Base-by-base conservation (phyloP, 2,888 invertebrate genomes). In the Amiota mariae region DNA sequence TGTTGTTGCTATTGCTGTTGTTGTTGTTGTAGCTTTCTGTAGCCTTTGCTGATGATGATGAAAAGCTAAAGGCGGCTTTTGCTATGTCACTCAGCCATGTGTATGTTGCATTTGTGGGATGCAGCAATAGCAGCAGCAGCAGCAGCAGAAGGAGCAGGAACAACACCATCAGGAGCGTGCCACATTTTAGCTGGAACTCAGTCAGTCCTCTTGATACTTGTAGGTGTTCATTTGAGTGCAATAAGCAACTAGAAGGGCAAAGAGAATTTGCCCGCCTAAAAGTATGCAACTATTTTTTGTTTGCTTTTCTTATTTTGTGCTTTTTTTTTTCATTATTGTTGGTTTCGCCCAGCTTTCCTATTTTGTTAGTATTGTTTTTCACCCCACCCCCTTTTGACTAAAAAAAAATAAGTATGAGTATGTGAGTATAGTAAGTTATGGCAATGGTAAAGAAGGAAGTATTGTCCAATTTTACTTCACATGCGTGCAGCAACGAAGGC, bases 261-360 rank as follows among this genome's bases (percentile, higher is more conserved):
- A 84, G 81, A 79, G 86, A 85, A 86, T 85, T 80, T 80, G 86
- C 84, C 85, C 86, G 85, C 85, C 85, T 86, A 84, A 86, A 86
- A 87, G 86, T 85, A 82, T 82, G 82, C 87, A 79, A 77, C 80
- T 77, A 75, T 71, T 75, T 74, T 24, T 24, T 24, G 24, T 24
- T 24, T 24, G 24, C 3, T 24, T 24, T 47, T 49, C 49, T 18
- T 13, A 24, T 57, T 63, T 72, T 47, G 61, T 18, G 51, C 61
- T 71, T 56, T 20, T 66, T 47, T 64, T 66, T 63, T 20, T n/a
- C n/a, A n/a, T n/a, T n/a, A n/a, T n/a, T 20, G 15, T 24, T 20
- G 18, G 59, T 20, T 57, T 57, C 18, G 57, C 18, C 15, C 15
- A 36, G 18, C 15, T 63, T 63, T 63, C 10, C 47, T 68, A 54